Base-by-base conservation (phyloP, 2,797 vertebrate species). In the Aeoliscus strigatus region DNA sequence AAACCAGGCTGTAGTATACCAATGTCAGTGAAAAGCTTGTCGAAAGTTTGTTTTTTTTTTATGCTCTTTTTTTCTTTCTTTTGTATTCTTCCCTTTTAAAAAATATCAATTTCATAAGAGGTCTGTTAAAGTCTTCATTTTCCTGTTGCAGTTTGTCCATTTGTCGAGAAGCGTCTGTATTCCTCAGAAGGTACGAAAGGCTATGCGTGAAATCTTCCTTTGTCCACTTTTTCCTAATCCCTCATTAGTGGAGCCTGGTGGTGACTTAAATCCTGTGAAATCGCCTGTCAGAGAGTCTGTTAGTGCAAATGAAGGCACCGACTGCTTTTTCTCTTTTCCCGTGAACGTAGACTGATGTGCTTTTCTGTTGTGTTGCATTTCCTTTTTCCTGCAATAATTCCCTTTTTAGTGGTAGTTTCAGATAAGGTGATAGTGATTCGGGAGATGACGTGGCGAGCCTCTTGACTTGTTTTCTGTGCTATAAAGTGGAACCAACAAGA, bases 21-120 rank as follows among this genome's bases (percentile, higher is more conserved):
- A 86, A 79, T 70, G 82, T 87, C 85, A 88, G 63, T 50, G 83
- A 87, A 90, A 91, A 86, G 80, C 64, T 82, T 83, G 60, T 85
- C n/a, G n/a, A n/a, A 75, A 73, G 81, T 65, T 69, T 70, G 56
- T 68, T 36, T 40, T 37, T 4, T 60, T 70, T 63, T 60, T 66
- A 56, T 53, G 51, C 70, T 48, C 57, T 59, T 42, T 76, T 59
- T 57, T 42, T 62, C n/a, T n/a, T n/a, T n/a, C n/a, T 41, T 51
- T 52, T 65, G 58, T 51, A 64, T 59, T 60, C 38, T 80, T 77
- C 80, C 80, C 79, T 36, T 28, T 91, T 90, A 88, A 92, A 95
- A 92, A 93, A 92, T 91, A 93, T 86, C 80, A 83, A 87, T 92
- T 92, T 92, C 67, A 82, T 87, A 89, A 80, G 86, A 84, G 77